Conservation (phyloP, 2,797 vertebrate genomes). For the Chelon auratus region DNA sequence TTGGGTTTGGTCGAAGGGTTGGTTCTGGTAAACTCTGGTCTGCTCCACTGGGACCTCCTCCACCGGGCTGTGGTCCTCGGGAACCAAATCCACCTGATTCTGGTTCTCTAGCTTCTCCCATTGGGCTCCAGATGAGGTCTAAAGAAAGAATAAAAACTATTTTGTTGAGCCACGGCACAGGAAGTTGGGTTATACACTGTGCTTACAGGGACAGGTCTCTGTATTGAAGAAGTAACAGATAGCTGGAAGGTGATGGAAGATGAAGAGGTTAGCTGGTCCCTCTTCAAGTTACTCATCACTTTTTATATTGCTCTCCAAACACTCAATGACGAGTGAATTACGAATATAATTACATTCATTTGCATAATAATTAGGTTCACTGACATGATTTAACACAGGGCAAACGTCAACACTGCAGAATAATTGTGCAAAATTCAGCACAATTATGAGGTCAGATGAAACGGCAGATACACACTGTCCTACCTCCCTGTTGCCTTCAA, state of each 20-base stretch:
- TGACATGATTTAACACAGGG: conserved; percentile 23
- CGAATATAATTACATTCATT: conserved; percentile 47
- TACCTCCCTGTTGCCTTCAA: conserved; percentile 73
- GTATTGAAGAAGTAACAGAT: too few species aligned
- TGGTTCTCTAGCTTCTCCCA: conserved; percentile 53
- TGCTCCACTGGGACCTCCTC: conserved; percentile 77
- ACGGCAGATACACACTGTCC: conserved; percentile 3
- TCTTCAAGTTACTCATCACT: conserved; percentile 11
- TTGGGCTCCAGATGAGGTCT: conserved; percentile 48
- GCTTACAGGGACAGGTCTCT: background rate
- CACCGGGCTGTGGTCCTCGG: conserved; percentile 73
- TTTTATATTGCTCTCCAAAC: conserved; percentile 30
- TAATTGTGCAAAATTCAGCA: conserved; percentile 15
- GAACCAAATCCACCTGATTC: conserved; percentile 54
- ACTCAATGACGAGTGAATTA: conserved; percentile 20
- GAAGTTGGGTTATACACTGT: background rate
- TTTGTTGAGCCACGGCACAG: background rate
- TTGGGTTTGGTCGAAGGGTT: conserved; percentile 42
- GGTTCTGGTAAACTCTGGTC: conserved; percentile 80
- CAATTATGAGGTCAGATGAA: conserved; percentile 22
- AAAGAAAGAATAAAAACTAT: background rate
- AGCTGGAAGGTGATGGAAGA: too few species aligned
- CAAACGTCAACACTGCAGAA: conserved; percentile 17
- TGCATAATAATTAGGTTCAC: conserved; percentile 50
- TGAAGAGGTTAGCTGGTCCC: background rate